A percentile compares a stretch with the other conserved stretches of the same genome.
Conservation (phyloP, 1,140 invertebrate species). For the Propsilocerus akamusi region DNA sequence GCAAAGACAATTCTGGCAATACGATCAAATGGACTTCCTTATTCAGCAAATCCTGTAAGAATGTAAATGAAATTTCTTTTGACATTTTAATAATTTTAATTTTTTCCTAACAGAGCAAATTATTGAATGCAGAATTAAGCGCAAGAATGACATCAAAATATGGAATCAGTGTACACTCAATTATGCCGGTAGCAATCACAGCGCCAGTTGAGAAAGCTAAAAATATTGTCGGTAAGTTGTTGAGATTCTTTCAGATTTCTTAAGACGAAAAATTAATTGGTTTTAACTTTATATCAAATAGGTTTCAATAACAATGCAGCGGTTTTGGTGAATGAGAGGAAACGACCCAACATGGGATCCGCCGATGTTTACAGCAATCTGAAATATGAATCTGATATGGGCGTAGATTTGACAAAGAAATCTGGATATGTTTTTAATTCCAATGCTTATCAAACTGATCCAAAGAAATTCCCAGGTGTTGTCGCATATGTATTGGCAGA, state of each 20-base stretch:
- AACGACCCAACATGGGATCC: slow-evolving; percentile 28
- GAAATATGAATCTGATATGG: slow-evolving; percentile 29
- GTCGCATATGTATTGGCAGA: slow-evolving; percentile 17
- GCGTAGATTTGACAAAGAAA: slow-evolving; percentile 25
- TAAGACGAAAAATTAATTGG: slow-evolving; percentile 18
- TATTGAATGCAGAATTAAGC: slow-evolving; percentile 13
- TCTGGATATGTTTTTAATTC: slow-evolving; percentile 21
- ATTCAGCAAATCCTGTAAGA: slow-evolving; percentile 17
- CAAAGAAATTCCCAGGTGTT: slow-evolving; percentile 13
- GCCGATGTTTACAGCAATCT: slow-evolving; percentile 28
- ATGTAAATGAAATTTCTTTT: neutral
- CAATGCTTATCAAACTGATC: slow-evolving; percentile 17
- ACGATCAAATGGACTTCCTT: slow-evolving; percentile 14
- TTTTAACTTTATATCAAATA: slow-evolving; percentile 27
- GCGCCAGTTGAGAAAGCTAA: neutral
- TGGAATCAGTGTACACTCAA: slow-evolving; percentile 16
- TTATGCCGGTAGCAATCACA: slow-evolving; percentile 16
- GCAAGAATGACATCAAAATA: slow-evolving; percentile 14
- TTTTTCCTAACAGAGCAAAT: slow-evolving; percentile 13
- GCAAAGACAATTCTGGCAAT: slow-evolving; percentile 36
- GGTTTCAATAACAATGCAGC: slow-evolving; percentile 30
- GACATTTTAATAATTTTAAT: neutral
- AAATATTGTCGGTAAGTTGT: slow-evolving; percentile 11
- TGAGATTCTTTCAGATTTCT: neutral
- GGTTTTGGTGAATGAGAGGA: slow-evolving; percentile 36